Evolutionary conservation across 2,113 vertebrate species (phyloP).

Genomic region (Sorex araneus): DNA sequence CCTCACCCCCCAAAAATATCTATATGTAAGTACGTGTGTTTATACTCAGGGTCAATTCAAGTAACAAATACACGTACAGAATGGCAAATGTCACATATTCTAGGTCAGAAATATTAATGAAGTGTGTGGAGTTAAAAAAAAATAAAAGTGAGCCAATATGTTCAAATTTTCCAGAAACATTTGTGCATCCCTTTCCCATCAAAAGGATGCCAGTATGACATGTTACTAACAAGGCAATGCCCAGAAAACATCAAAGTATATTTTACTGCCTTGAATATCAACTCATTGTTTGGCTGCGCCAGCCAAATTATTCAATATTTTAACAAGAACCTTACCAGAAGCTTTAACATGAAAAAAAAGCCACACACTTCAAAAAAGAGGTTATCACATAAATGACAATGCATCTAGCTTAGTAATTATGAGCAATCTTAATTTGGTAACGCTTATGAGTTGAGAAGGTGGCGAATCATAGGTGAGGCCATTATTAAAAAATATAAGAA

Average conservation of each 20-base stretch:
- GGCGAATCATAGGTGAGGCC: not conserved
- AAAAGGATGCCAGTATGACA: not conserved
- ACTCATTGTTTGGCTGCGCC: not conserved
- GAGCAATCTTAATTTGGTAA: not conserved
- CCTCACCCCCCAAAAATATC: no score
- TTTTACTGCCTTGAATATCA: not conserved
- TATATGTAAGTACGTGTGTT: no score
- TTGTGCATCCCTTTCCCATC: not conserved
- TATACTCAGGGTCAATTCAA: not conserved
- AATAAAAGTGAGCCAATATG: no score
- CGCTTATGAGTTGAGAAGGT: not conserved
- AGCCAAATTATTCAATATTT: slow-evolving; percentile 7
- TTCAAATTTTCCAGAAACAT: not conserved
- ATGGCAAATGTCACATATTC: not conserved
- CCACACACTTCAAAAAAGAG: not conserved
- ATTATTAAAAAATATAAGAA: slow-evolving; percentile 10
- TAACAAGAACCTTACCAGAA: slow-evolving; percentile 18
- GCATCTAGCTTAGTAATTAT: not conserved
- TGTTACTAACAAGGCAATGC: not conserved
- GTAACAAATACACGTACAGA: not conserved
- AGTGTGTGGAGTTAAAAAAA: not conserved
- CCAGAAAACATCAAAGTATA: slow-evolving; percentile 25
- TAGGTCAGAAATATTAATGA: not conserved
- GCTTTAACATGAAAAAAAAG: not conserved
- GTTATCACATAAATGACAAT: not conserved